Base-by-base conservation (phyloP, 2,888 invertebrate genomes). In the Cosmorhoe ocellata region DNA sequence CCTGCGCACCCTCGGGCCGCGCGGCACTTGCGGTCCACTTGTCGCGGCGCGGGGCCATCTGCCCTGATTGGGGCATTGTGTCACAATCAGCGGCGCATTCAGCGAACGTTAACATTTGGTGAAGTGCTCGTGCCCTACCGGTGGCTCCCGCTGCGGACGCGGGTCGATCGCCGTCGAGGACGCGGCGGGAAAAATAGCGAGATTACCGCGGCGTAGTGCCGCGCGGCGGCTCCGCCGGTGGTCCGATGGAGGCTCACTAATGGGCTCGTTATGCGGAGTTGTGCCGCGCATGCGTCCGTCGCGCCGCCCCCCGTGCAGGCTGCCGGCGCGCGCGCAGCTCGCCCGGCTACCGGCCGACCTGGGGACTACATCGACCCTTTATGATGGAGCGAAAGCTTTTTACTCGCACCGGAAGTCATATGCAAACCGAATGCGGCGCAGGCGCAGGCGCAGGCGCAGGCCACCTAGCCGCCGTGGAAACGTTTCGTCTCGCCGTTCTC, bases 391-490 rank as follows among this genome's bases (percentile, higher is more conserved):
- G 45, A 43, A 50, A 14, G 45, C 48, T 38, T 36, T 34, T 26
- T 32, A 37, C 38, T 12, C 28, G 31, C 39, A 37, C 56, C 58
- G 58, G 60, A 58, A 46, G 33, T 51, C 11, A 50, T 56, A 58
- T 58, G 54, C 60, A 56, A 58, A 32, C 50, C 58, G 54, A 58
- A 58, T 58, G 45, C 28, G 33, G 1, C 37, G 40, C 39, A n/a
- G n/a, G n/a, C n/a, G n/a, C n/a, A n/a, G n/a, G n/a, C n/a, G n/a
- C n/a, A n/a, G n/a, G n/a, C n/a, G n/a, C n/a, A n/a, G n/a, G n/a
- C n/a, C n/a, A n/a, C n/a, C n/a, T n/a, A n/a, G n/a, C n/a, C n/a
- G n/a, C n/a, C 26, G 49, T 41, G 37, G 32, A 48, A 51, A 51
- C 45, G 39, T 53, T 47, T 27, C 43, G 42, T 52, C 47, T 43